These are phyloP conservation scores for Epizoanthus scotinus DNA, from an alignment of 92 coral and sea anemone genomes.

Conservation along the genomic window DNA sequence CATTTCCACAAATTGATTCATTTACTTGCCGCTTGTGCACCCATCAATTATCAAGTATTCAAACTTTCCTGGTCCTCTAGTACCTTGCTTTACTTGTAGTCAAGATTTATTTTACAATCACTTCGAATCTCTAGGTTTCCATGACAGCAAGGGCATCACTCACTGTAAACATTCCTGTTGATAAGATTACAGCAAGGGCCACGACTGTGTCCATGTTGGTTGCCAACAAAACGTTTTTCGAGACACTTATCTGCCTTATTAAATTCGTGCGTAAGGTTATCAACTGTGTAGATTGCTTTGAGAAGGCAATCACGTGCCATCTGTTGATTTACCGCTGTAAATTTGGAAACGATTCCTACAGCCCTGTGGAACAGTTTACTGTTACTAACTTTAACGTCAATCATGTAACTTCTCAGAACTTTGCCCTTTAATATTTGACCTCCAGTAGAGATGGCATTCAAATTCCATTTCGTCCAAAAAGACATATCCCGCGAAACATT, in stretches of 20 bases:
- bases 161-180: constrained; percentile 59
- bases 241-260: constrained; percentile 38
- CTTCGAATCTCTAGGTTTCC: constrained; percentile 40
- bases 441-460: constrained; percentile 91
- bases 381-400: constrained; percentile 87
- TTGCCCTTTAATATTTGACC: constrained; percentile 94
- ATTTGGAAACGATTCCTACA: constrained; percentile 64
- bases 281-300: constrained; percentile 76
- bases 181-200: constrained; percentile 85
- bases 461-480: constrained; percentile 90
- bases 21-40: too few species aligned
- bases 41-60: too few species aligned
- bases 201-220: constrained; percentile 65
- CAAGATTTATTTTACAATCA: constrained; percentile 39
- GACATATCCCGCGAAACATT: too few species aligned
- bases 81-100: not conserved
- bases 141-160: constrained; percentile 57
- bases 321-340: constrained; percentile 50
- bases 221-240: constrained; percentile 61
- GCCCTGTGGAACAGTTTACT: constrained; percentile 85
- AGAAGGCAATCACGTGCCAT: constrained; percentile 62
- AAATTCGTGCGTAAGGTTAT: constrained; percentile 46
- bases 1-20: too few species aligned
- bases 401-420: constrained; percentile 76
- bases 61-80: too few species aligned